Base-by-base conservation (phyloP, 2,113 vertebrate species). In the Eclectus roratus region DNA sequence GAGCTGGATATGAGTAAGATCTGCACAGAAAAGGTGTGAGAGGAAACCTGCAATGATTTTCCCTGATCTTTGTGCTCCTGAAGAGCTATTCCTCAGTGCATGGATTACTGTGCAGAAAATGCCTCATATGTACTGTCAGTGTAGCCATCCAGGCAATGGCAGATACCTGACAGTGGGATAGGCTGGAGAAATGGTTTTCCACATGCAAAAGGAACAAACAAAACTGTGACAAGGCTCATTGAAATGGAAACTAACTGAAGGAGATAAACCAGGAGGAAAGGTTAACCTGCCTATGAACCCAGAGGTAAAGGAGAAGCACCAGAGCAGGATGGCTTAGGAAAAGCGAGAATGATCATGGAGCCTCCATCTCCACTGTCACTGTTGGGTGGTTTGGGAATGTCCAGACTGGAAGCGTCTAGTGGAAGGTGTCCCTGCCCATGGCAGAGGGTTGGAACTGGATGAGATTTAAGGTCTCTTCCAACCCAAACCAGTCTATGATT, bases 301-400 rank as follows among this genome's bases (percentile, higher is more conserved):
- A 39, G 46, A 56, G 27, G 9, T 56, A 56, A 35, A 52, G 63
- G 28, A 56, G 70, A 33, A 60, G 39, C 43, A 71, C 43, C 7
- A n/a, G 27, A 43, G 46, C 28, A 47, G 52, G 60, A 41, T 44
- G 46, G 37, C 50, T 78, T 70, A 25, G 37, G 58, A 60, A 44
- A 9, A 39, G 46, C 3, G 14, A 56, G 72, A 53, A 46, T 0
- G 1, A 81, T 37, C 10, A 33, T 19, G 27, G 3, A 61, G 2
- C 7, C 24, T 60, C 37, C 2, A 0, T 37, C 49, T 69, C 70
- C 41, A 15, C 25, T 43, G 29, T 11, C 0, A 0, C 18, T 39
- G 29, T 52, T 7, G 8, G 13, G n/a, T 13, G n/a, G 43, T 33
- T 60, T 76, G n/a, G 70, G 33, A 27, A 85, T 27, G 41, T 14